A percentile compares a stretch with the other conserved stretches of the same genome.
phyloP scores from a whole-genome alignment of 2,797 vertebrate genomes.

The Sebastes matsubarae region DNA sequence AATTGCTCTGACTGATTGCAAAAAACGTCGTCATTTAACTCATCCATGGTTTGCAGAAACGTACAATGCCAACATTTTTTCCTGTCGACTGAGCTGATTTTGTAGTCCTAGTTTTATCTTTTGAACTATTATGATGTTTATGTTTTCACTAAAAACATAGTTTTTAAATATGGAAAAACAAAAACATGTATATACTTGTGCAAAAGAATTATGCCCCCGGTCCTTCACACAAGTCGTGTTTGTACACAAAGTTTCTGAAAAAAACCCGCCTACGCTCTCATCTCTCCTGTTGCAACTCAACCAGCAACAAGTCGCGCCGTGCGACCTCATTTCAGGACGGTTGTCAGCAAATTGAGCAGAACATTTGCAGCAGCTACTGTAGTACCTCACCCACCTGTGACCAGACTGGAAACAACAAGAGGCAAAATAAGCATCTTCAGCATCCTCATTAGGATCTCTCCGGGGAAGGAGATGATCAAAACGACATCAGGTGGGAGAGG shows the following conservation, averaged over 20 bases:
- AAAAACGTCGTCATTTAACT: neutral
- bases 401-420: constrained; percentile 97
- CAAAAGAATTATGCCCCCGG: neutral
- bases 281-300: neutral
- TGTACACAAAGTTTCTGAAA: neutral
- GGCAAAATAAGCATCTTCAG: constrained; percentile 99
- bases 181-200: neutral
- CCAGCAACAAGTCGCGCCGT: neutral
- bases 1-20: neutral
- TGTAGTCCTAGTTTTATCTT: neutral
- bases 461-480: constrained; percentile 95
- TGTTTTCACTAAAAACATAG: neutral
- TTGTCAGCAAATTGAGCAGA: constrained; percentile 39
- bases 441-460: constrained; percentile 99
- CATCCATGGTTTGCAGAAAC: neutral
- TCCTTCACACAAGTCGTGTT: neutral
- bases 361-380: constrained; percentile 13
- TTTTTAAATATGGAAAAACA: neutral
- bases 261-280: neutral
- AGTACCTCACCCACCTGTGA: constrained; percentile 89
- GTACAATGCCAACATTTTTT: neutral
- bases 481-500: constrained; percentile 93
- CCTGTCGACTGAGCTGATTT: neutral
- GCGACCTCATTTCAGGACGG: constrained; percentile 31
- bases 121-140: neutral